Percentiles rank a stretch among this genome's conserved stretches.
Evolutionary conservation across 2,888 invertebrate species (phyloP).

Genomic region (Reticulitermes lucifugus): DNA sequence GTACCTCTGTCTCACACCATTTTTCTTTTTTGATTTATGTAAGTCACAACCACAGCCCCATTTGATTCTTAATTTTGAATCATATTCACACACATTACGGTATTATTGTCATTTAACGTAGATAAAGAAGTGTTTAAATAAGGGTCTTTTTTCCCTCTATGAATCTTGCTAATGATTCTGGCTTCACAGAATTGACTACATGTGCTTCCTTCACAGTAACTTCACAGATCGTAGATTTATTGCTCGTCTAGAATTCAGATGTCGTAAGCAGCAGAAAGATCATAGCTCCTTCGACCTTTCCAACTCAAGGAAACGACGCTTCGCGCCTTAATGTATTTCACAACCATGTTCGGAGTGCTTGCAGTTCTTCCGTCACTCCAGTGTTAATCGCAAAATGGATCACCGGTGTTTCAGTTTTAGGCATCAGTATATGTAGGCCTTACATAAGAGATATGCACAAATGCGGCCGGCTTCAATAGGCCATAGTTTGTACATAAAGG

Average conservation of each 20-base stretch:
- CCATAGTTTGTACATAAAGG: slow-evolving; percentile 6
- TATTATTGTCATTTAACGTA: slow-evolving; percentile 13
- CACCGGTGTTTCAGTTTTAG: too few species aligned
- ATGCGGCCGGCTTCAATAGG: background rate
- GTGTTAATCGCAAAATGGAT: too few species aligned
- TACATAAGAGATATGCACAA: slow-evolving; percentile 9
- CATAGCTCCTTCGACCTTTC: too few species aligned
- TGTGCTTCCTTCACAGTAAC: background rate
- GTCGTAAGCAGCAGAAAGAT: too few species aligned
- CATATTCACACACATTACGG: background rate
- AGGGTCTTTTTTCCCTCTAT: background rate
- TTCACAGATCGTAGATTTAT: slow-evolving; percentile 8
- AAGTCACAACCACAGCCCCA: slow-evolving; percentile 13
- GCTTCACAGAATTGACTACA: background rate
- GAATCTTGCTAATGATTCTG: background rate
- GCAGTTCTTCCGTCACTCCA: too few species aligned
- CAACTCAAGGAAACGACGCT: background rate
- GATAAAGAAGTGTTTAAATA: background rate
- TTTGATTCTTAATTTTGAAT: background rate
- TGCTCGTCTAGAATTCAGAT: slow-evolving; percentile 3
- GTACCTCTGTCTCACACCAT: background rate
- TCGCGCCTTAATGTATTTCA: background rate
- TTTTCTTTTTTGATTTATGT: background rate
- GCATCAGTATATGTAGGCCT: too few species aligned
- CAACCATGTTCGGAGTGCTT: background rate